phyloP scores from a whole-genome alignment of 2,113 vertebrate genomes.

The Scortum barcoo region DNA sequence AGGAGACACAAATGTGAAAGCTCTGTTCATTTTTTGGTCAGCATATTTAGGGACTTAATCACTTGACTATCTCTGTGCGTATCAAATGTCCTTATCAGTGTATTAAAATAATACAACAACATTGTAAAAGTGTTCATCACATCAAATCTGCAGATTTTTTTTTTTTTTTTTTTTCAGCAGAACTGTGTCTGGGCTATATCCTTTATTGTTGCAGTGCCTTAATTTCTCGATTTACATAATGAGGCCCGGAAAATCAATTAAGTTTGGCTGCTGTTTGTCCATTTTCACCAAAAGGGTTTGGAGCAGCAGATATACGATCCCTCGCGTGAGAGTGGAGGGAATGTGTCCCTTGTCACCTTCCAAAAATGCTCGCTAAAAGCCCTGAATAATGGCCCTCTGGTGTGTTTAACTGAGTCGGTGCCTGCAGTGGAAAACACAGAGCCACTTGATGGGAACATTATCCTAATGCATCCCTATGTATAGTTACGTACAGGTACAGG shows the following conservation, averaged over 20 bases:
- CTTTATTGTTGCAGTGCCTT: constrained; percentile 23
- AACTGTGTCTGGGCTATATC: background rate
- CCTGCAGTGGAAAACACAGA: constrained; percentile 45
- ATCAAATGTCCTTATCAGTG: background rate
- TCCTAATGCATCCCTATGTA: constrained; percentile 29
- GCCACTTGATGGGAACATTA: constrained; percentile 51
- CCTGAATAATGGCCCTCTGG: constrained; percentile 52
- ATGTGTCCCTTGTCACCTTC: constrained; percentile 62
- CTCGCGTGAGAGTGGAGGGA: constrained; percentile 42
- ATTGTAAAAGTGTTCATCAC: background rate
- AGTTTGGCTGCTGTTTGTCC: constrained; percentile 38
- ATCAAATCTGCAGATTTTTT: background rate
- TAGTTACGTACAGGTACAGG: constrained; percentile 18
- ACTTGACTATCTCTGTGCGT: background rate
- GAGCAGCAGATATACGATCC: constrained; percentile 63
- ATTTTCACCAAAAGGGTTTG: constrained; percentile 30
- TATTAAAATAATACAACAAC: background rate
- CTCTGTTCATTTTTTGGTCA: background rate
- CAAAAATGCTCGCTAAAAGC: constrained; percentile 63
- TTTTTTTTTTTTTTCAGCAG: background rate
- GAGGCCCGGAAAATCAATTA: constrained; percentile 55
- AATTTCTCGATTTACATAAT: constrained; percentile 51
- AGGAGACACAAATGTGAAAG: background rate
- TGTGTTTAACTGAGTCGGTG: constrained; percentile 30
- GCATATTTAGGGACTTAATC: constrained; percentile 5